phyloP scores from a whole-genome alignment of 2,797 vertebrate species.

The Petrocephalus schoutedeni region DNA sequence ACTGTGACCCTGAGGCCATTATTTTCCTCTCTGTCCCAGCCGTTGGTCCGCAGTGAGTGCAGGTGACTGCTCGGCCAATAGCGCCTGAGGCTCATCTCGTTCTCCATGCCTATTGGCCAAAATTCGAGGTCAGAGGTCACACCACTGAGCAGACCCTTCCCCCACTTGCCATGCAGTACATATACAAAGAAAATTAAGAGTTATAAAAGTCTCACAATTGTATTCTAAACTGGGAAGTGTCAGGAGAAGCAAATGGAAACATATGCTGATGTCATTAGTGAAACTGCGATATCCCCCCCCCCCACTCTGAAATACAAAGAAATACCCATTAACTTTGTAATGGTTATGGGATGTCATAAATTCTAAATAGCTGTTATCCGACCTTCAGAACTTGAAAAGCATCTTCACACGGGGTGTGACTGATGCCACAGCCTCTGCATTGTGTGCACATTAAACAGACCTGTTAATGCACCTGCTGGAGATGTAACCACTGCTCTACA shows the following conservation, averaged over 20 bases:
- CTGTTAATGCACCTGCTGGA: not conserved
- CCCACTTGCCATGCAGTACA: not conserved
- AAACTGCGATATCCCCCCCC: not conserved
- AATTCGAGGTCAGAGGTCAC: not conserved
- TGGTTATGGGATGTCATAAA: slow-evolving; percentile 7
- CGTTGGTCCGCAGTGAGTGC: not conserved
- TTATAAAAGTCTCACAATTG: not conserved
- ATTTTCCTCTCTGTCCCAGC: not conserved
- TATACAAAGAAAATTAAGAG: not conserved
- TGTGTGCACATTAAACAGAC: not conserved
- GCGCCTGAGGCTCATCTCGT: not conserved
- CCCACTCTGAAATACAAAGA: not conserved
- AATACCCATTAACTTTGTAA: slow-evolving; percentile 7
- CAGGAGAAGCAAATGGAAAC: not conserved
- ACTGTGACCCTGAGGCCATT: not conserved
- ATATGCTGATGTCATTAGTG: not conserved
- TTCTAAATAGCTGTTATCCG: slow-evolving; percentile 1
- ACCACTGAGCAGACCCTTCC: not conserved
- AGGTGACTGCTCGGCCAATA: not conserved
- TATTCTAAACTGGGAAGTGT: not conserved
- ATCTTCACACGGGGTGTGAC: not conserved
- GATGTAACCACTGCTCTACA: not conserved
- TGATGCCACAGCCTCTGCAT: not conserved
- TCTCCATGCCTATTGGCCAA: not conserved
- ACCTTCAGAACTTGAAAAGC: slow-evolving; percentile 5